phyloP scores from a whole-genome alignment of 2,888 invertebrate species.

The Eilema caniola region DNA sequence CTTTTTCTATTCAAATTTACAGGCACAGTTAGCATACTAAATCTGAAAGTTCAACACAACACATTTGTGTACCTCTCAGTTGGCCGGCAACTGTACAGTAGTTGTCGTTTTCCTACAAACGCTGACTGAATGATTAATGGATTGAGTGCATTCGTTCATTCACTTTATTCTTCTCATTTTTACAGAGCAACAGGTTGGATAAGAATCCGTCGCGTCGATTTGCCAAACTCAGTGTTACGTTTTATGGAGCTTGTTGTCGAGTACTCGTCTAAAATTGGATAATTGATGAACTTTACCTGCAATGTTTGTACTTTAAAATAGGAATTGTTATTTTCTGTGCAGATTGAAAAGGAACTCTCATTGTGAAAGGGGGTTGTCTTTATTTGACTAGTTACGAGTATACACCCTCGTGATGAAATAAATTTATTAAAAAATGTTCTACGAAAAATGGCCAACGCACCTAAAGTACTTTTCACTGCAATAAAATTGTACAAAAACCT shows the following conservation, averaged over 20 bases:
- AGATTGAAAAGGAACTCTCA: neutral
- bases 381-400: too few species aligned
- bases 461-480: too few species aligned
- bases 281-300: too few species aligned
- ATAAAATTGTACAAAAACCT: too few species aligned
- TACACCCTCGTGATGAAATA: too few species aligned
- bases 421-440: too few species aligned
- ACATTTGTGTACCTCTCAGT: neutral
- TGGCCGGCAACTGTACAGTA: constrained; percentile 27
- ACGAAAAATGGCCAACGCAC: too few species aligned
- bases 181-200: constrained; percentile 37
- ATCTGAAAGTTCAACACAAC: neutral
- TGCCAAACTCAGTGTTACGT: constrained; percentile 37
- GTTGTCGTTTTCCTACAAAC: constrained; percentile 35
- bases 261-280: neutral
- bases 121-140: constrained; percentile 37
- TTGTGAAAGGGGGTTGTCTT: neutral
- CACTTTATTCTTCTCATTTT: constrained; percentile 46
- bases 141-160: constrained; percentile 30
- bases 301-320: too few species aligned
- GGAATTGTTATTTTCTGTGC: too few species aligned
- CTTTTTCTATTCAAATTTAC: too few species aligned
- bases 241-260: constrained; percentile 29
- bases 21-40: too few species aligned
- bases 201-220: constrained; percentile 26